A percentile compares a stretch with the other conserved stretches of the same genome.
phyloP scores from a whole-genome alignment of 2,888 invertebrate species.

The Acronicta aceris region DNA sequence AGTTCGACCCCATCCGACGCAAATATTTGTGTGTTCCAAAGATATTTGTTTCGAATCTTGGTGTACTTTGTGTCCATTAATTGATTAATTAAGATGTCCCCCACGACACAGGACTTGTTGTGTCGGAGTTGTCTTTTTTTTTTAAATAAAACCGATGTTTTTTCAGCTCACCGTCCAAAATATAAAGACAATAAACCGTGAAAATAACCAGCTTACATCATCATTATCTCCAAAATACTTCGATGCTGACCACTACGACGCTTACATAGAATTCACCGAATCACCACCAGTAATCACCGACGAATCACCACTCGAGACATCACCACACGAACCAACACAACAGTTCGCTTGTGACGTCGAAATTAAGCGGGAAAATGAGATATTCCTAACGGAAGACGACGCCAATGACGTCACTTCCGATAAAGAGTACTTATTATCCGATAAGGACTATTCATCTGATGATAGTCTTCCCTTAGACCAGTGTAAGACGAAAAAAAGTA shows the following conservation, averaged over 20 bases:
- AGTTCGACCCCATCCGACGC: too few relatives aligned
- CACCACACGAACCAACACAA: constrained; percentile 17
- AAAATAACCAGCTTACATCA: constrained; percentile 61
- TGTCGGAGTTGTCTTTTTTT: too few relatives aligned
- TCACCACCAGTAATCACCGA: neutral
- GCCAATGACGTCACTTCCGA: constrained; percentile 33
- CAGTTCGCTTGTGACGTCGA: constrained; percentile 28
- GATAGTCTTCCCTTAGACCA: constrained; percentile 71
- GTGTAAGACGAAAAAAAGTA: constrained; percentile 58
- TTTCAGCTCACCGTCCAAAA: constrained; percentile 72
- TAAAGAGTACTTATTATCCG: constrained; percentile 35
- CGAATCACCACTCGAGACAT: constrained; percentile 10
- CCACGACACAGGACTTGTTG: too few relatives aligned
- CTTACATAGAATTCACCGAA: constrained; percentile 39
- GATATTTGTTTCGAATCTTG: too few relatives aligned
- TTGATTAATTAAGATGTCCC: too few relatives aligned
- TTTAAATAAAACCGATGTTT: too few relatives aligned
- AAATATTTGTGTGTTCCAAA: too few relatives aligned
- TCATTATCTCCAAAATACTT: constrained; percentile 53
- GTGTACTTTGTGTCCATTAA: too few relatives aligned
- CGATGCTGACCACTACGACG: constrained; percentile 60
- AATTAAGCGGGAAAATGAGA: constrained; percentile 57
- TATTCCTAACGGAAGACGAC: constrained; percentile 49
- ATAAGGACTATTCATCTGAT: constrained; percentile 67
- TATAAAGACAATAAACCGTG: constrained; percentile 68